phyloP scores from a whole-genome alignment of 2,888 invertebrate species.

The Leptopilina myrica region DNA sequence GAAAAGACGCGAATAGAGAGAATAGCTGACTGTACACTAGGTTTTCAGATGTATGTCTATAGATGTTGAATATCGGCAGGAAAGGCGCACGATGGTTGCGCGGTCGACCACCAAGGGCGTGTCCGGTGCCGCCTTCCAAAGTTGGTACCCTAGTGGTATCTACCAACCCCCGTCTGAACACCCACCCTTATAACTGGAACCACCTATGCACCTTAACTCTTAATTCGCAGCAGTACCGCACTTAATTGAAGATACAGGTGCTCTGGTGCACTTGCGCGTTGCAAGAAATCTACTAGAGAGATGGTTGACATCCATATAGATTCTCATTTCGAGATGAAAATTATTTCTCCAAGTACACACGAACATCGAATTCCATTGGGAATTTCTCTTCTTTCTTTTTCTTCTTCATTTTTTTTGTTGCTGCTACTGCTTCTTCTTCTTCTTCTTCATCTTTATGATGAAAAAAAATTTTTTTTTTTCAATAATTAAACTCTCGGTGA shows the following conservation, averaged over 20 bases:
- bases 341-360: not conserved
- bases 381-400: not conserved
- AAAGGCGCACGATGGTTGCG: conserved; percentile 73
- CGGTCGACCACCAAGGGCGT: conserved; percentile 73
- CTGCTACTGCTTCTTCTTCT: not conserved
- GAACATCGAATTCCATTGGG: not conserved
- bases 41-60: conserved; percentile 59
- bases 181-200: conserved; percentile 53
- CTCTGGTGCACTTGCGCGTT: conserved; percentile 62
- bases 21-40: conserved; percentile 60
- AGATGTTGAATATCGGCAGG: conserved; percentile 63
- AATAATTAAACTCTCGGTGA: no score
- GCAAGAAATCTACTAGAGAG: conserved; percentile 18
- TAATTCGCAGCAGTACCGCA: conserved; percentile 65
- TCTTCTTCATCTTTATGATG: not conserved
- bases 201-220: conserved; percentile 71
- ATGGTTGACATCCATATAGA: conserved; percentile 38
- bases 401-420: not conserved
- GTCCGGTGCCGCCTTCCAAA: conserved; percentile 74
- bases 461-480: no score
- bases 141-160: conserved; percentile 65
- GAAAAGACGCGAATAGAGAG: conserved; percentile 63
- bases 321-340: conserved; percentile 43
- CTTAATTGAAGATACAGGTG: conserved; percentile 40
- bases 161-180: conserved; percentile 64